phyloP scores from a whole-genome alignment of 2,113 vertebrate species.

The Sclerurus mexicanus region DNA sequence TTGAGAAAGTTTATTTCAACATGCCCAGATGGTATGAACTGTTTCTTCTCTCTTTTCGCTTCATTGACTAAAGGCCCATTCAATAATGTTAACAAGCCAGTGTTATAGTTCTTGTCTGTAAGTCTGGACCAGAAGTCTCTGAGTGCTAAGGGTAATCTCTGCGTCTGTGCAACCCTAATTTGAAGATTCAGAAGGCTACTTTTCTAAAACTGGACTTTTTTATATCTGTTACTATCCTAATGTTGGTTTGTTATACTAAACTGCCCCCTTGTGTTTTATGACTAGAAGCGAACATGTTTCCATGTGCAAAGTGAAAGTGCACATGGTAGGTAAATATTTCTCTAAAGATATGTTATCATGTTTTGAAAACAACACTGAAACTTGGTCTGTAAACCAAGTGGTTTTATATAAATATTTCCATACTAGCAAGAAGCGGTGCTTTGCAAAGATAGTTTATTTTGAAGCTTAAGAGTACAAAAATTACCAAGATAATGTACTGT shows the following conservation, averaged over 20 bases:
- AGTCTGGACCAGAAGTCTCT: background rate
- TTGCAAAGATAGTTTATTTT: background rate
- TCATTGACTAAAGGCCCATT: background rate
- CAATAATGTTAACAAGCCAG: too few species aligned
- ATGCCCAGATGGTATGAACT: background rate
- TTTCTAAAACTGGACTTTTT: background rate
- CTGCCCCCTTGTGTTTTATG: constrained; percentile 52
- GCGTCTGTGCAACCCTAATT: background rate
- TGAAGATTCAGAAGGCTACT: background rate
- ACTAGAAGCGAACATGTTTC: background rate
- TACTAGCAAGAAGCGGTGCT: background rate
- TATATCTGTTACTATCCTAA: background rate
- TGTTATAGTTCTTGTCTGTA: background rate
- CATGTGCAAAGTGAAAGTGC: background rate
- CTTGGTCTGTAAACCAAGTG: background rate
- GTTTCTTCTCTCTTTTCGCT: background rate
- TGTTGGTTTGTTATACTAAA: constrained; percentile 38
- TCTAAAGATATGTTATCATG: background rate
- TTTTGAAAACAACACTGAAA: background rate
- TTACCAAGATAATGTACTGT: background rate
- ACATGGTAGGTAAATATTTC: background rate
- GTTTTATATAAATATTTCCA: background rate
- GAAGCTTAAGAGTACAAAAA: background rate
- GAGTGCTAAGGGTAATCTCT: background rate
- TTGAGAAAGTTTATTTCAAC: background rate